A percentile compares a stretch with the other conserved stretches of the same genome.
Evolutionary conservation across 2,113 vertebrate genomes (phyloP).

Genomic region (Tinamus guttatus): DNA sequence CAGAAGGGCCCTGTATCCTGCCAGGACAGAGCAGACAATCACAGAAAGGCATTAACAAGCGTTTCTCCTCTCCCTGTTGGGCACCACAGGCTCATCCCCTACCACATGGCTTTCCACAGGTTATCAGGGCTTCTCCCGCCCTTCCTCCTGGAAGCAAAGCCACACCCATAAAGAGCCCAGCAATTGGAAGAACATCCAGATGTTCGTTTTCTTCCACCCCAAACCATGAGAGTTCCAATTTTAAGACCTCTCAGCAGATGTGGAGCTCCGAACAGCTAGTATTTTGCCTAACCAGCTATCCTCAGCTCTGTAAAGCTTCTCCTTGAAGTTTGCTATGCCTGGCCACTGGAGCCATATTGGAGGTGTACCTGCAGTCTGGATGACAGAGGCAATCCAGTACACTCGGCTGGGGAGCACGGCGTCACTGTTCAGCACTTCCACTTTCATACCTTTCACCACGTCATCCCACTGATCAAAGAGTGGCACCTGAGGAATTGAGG

Average conservation of each 20-base stretch:
- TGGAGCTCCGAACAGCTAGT: neutral
- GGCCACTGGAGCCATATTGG: neutral
- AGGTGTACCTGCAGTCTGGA: constrained; percentile 87
- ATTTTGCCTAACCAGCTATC: neutral
- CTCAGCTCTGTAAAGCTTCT: neutral
- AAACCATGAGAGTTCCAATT: neutral
- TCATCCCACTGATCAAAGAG: constrained; percentile 94
- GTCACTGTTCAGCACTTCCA: constrained; percentile 93
- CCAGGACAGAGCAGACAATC: neutral
- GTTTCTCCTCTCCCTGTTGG: neutral
- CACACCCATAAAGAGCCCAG: neutral
- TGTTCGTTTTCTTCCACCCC: neutral
- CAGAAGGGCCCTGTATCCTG: constrained; percentile 92
- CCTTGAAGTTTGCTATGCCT: neutral
- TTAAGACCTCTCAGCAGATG: neutral
- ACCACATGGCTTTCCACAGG: neutral
- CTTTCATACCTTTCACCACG: constrained; percentile 88
- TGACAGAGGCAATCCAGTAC: constrained; percentile 94
- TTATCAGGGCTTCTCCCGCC: neutral
- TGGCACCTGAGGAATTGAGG: constrained; percentile 81
- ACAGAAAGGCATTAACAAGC: neutral
- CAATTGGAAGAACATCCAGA: neutral
- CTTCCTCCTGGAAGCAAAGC: neutral
- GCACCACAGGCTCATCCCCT: neutral
- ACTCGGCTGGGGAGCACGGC: constrained; percentile 92